Percentiles rank a stretch among this genome's conserved stretches.
These are phyloP conservation scores for Pangasius mekongensis DNA, from an alignment of 2,797 vertebrate genomes.

Conservation along the genomic window DNA sequence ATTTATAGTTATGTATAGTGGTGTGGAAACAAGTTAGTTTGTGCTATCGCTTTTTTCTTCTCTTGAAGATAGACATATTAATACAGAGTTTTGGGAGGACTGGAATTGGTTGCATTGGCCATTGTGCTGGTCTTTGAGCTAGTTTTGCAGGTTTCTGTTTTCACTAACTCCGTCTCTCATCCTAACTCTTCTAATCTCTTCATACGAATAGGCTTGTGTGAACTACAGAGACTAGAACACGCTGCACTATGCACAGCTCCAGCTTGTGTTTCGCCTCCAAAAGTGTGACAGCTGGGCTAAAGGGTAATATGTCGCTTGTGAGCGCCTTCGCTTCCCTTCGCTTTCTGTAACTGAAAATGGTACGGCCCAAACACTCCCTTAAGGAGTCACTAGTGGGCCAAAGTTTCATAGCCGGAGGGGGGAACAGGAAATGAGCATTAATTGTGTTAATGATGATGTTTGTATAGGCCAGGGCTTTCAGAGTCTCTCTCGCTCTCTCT, in stretches of 20 bases:
- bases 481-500: background rate
- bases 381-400: slow-evolving; percentile 62
- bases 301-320: background rate
- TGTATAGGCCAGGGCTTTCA: slow-evolving; percentile 61
- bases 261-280: background rate
- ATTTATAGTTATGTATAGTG: background rate
- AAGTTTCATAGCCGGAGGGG: slow-evolving; percentile 67
- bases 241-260: background rate
- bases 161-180: background rate
- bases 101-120: background rate
- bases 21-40: background rate
- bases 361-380: slow-evolving; percentile 37
- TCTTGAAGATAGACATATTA: background rate
- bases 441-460: slow-evolving; percentile 77
- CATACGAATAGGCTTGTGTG: background rate
- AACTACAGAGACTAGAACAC: background rate
- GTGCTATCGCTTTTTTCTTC: background rate
- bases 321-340: slow-evolving; percentile 25
- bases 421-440: slow-evolving; percentile 68
- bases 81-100: background rate
- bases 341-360: slow-evolving; percentile 32
- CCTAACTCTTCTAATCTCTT: background rate
- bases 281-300: background rate
- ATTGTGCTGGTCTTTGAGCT: background rate
- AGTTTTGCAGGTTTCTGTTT: background rate